phyloP scores from a whole-genome alignment of 2,888 invertebrate species.

The Flabesymbios commensalis region DNA sequence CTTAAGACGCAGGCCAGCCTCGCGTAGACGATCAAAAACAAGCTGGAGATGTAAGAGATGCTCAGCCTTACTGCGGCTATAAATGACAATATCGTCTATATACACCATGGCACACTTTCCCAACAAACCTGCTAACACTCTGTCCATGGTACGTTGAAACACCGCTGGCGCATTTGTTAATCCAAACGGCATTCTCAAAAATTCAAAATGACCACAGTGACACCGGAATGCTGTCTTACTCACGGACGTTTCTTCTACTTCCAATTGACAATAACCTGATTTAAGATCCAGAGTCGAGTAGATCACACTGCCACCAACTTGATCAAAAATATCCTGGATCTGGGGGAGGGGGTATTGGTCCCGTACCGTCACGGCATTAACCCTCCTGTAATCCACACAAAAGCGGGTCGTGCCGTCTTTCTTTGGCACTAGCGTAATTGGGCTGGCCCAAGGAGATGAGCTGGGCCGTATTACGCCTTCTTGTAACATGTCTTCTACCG shows the following conservation, averaged over 20 bases:
- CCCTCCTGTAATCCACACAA: constrained; percentile 17
- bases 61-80: not conserved
- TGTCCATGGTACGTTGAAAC: constrained; percentile 13
- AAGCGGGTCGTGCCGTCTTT: constrained; percentile 17
- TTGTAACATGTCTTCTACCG: constrained; percentile 10
- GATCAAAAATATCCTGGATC: constrained; percentile 18
- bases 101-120: not conserved
- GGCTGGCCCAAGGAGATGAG: constrained; percentile 9
- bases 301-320: not conserved
- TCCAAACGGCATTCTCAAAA: constrained; percentile 12
- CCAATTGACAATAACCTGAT: constrained; percentile 11
- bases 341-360: constrained; percentile 8
- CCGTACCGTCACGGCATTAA: constrained; percentile 10
- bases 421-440: constrained; percentile 12
- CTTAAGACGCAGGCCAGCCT: not conserved
- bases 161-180: constrained; percentile 11
- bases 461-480: constrained; percentile 7
- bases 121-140: not conserved
- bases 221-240: constrained; percentile 18
- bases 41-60: not conserved
- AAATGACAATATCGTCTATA: not conserved
- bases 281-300: constrained; percentile 10
- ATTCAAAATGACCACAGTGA: constrained; percentile 11
- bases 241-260: not conserved
- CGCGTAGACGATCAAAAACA: not conserved